phyloP scores from a whole-genome alignment of 2,797 vertebrate species.

The Esox lucius region DNA sequence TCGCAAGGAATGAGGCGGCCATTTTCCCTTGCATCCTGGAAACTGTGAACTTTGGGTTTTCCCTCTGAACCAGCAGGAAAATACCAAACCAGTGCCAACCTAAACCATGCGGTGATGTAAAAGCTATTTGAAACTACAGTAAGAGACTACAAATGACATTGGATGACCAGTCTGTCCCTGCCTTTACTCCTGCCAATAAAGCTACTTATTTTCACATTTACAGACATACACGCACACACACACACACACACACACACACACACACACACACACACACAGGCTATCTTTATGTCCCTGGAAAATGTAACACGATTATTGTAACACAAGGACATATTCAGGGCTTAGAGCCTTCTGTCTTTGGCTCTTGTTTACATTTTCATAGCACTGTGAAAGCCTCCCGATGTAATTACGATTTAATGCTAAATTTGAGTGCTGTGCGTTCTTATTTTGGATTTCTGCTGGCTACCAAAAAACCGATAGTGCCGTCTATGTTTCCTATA shows the following conservation, averaged over 20 bases:
- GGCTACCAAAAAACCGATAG: constrained; percentile 66
- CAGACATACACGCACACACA: background rate
- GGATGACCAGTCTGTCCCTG: constrained; percentile 7
- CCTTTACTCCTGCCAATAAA: background rate
- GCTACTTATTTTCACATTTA: background rate
- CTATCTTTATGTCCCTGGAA: constrained; percentile 41
- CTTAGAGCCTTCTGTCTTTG: constrained; percentile 27
- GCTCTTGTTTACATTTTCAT: constrained; percentile 36
- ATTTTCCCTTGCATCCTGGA: background rate
- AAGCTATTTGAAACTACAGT: background rate
- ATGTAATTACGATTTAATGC: constrained; percentile 50
- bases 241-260: background rate
- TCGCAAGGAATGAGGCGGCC: background rate
- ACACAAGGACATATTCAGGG: constrained; percentile 26
- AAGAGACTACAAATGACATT: constrained; percentile 9
- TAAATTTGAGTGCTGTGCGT: constrained; percentile 27
- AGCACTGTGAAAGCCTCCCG: constrained; percentile 28
- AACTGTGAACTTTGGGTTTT: background rate
- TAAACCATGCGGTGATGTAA: background rate
- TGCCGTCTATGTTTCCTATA: constrained; percentile 63
- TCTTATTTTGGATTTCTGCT: constrained; percentile 26
- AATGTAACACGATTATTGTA: constrained; percentile 43
- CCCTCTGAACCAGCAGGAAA: background rate
- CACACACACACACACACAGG: background rate
- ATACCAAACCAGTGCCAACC: background rate